Conservation (phyloP, 2,797 vertebrate genomes). For the Nyctalus aviator region DNA sequence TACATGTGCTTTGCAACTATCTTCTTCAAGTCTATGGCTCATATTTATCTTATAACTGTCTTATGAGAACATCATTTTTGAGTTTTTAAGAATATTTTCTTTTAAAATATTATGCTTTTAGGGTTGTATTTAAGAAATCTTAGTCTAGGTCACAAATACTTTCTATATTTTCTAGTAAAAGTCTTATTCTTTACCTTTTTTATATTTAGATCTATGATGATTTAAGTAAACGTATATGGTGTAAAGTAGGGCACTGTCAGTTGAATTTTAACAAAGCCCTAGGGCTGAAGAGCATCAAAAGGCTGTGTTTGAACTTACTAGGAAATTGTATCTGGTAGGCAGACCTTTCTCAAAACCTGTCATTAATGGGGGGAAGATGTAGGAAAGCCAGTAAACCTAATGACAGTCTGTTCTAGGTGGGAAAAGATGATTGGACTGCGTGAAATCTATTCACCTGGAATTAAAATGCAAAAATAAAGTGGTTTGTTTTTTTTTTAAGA, state of each 20-base stretch:
- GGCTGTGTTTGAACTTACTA: neutral
- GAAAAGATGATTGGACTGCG: neutral
- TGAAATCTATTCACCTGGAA: neutral
- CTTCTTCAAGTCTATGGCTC: no score
- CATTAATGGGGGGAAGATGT: neutral
- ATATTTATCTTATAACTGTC: no score
- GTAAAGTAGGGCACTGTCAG: neutral
- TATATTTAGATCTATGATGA: no score
- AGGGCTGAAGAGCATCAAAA: neutral
- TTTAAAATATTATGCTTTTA: no score
- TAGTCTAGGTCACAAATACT: no score
- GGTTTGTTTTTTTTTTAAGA: neutral
- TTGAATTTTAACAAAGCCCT: neutral
- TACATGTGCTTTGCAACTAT: no score
- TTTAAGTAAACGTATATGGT: no score
- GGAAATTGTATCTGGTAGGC: neutral
- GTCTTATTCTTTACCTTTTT: no score
- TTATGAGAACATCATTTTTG: no score
- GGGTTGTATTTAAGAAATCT: no score
- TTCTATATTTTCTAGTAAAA: neutral
- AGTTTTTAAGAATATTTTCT: no score
- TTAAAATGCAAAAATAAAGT: neutral
- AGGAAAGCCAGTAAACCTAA: neutral
- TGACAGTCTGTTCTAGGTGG: neutral
- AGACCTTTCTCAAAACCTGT: neutral